phyloP scores from a whole-genome alignment of 2,888 invertebrate species.

The Cerceris rybyensis region DNA sequence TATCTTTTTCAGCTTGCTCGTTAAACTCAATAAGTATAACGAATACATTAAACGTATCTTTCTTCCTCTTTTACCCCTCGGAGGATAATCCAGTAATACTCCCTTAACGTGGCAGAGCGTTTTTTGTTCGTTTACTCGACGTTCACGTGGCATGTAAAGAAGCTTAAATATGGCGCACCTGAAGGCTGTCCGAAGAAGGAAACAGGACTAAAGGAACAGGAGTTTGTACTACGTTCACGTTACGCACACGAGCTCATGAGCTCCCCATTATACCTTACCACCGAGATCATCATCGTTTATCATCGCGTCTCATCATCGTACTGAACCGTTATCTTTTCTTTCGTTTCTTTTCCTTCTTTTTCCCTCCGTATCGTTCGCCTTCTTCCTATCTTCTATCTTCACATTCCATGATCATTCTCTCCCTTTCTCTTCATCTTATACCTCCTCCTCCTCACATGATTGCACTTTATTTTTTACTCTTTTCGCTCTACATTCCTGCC shows the following conservation, averaged over 20 bases:
- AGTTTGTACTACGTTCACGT: conserved; percentile 12
- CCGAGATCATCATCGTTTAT: conserved; percentile 60
- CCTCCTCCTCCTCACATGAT: not conserved
- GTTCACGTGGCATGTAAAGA: conserved; percentile 2
- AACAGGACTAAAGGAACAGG: conserved; percentile 26
- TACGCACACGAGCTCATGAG: conserved; percentile 18
- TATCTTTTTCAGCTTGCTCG: not conserved
- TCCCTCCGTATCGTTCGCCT: conserved; percentile 1
- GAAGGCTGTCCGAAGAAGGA: conserved; percentile 3
- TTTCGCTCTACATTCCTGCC: too few relatives aligned
- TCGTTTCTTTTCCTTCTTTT: not conserved
- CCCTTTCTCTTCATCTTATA: conserved; percentile 1
- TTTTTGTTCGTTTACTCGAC: conserved; percentile 8
- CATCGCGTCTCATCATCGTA: conserved; percentile 47
- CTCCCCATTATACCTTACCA: conserved; percentile 41
- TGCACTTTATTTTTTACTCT: too few relatives aligned
- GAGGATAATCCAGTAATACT: conserved; percentile 6
- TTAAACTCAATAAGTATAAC: not conserved
- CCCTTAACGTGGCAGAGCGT: not conserved
- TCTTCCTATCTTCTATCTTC: not conserved
- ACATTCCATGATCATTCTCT: not conserved
- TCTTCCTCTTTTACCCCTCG: not conserved
- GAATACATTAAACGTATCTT: conserved; percentile 13
- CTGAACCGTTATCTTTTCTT: conserved; percentile 39
- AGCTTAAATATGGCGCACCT: not conserved